Evolutionary conservation across 2,888 invertebrate genomes (phyloP).

Genomic region (Eumacrocentrus americanus): DNA sequence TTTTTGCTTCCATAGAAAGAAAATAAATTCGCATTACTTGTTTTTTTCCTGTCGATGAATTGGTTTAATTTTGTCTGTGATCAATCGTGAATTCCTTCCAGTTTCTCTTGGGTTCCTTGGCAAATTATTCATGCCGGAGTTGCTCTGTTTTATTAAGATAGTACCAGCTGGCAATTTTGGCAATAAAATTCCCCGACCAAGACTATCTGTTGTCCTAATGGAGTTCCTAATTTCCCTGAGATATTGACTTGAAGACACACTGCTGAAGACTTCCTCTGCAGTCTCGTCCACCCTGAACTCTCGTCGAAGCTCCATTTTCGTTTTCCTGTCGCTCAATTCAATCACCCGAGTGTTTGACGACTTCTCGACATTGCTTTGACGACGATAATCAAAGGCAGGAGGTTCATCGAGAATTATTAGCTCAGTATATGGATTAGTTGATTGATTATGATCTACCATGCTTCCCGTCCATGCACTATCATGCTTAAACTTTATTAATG

Average conservation of each 20-base stretch:
- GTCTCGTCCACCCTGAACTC: slow-evolving; percentile 38
- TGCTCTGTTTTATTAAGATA: slow-evolving; percentile 43
- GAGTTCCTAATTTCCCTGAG: slow-evolving; percentile 11
- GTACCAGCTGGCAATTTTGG: slow-evolving; percentile 45
- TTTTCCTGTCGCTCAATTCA: slow-evolving; percentile 42
- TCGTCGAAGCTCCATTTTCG: slow-evolving; percentile 44
- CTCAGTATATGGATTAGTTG: slow-evolving; percentile 25
- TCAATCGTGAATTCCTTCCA: slow-evolving; percentile 28
- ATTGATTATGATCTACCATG: neutral
- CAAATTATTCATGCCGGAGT: slow-evolving; percentile 26
- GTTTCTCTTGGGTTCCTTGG: slow-evolving; percentile 35
- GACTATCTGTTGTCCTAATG: slow-evolving; percentile 22
- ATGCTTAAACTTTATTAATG: too few species aligned
- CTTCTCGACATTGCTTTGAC: neutral
- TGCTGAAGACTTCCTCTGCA: neutral
- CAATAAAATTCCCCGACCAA: slow-evolving; percentile 36
- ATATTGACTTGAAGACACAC: neutral
- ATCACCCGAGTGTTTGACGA: slow-evolving; percentile 34
- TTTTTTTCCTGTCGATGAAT: slow-evolving; percentile 42
- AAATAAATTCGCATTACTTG: slow-evolving; percentile 26
- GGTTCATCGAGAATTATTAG: slow-evolving; percentile 33
- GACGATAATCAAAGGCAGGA: slow-evolving; percentile 5
- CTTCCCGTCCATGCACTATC: neutral
- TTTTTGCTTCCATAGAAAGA: neutral
- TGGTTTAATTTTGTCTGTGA: slow-evolving; percentile 36